Base-by-base conservation (phyloP, 2,797 vertebrate species). In the Sternarchorhynchus goeldii region DNA sequence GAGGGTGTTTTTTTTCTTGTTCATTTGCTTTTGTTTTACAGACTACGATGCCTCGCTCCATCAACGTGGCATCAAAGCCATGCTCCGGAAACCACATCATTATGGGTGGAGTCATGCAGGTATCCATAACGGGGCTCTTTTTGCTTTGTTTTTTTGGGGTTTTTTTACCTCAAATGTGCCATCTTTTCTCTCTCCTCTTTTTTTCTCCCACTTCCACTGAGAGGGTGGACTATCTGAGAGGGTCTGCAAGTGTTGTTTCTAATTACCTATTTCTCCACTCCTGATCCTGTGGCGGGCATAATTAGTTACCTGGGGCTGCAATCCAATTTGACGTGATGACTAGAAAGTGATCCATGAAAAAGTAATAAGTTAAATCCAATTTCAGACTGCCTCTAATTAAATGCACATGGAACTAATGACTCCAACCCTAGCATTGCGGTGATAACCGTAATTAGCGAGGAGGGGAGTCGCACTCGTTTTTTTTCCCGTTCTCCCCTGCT, bases 321-420 rank as follows among this genome's bases (percentile, higher is more conserved):
- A 98, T 98, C 97, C 97, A 99, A 99, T 99, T 99, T 99, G 96
- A 99, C 98, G 97, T 98, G 97, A 99, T 98, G 97, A 99, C 97
- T 99, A 98, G 96, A 98, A 99, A 98, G 97, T 98, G 97, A 99
- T 99, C 97, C 97, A 99, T 99, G 97, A 99, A 99, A 98, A 98
- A 99, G 97, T 99, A 99, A 98, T 99, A 99, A 98, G 97, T 99
- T 99, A 99, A 99, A 99, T 99, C 97, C 97, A 99, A 99, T 99
- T 99, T 97, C 97, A 97, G 97, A 95, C 95, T 95, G 96, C 95
- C 95, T 97, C 97, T 99, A 99, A 99, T 99, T 99, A 99, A 99
- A 99, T 98, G 97, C 97, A 98, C 96, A 98, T 95, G 96, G 97
- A 98, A 97, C 97, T 99, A 99, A 99, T 99, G 97, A 99, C 95